A percentile compares a stretch with the other conserved stretches of the same genome.
Evolutionary conservation across 2,888 invertebrate species (phyloP).

Genomic region (Odontocolon sp.): DNA sequence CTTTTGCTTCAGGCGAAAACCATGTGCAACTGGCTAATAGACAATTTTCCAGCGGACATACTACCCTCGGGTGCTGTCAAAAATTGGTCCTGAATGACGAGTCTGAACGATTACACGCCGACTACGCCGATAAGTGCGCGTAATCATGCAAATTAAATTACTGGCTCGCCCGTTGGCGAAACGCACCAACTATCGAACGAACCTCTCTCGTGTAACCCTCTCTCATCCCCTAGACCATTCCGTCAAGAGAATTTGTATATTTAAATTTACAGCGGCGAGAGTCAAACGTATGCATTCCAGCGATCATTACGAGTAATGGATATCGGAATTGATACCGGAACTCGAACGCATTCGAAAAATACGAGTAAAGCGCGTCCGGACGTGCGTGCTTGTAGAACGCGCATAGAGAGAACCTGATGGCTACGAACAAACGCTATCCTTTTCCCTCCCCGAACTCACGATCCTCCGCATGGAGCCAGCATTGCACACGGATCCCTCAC

Average conservation of each 20-base stretch:
- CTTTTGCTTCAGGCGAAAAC: background rate
- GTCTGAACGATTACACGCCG: slow-evolving; percentile 63
- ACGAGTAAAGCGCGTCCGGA: slow-evolving; percentile 26
- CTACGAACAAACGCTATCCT: slow-evolving; percentile 34
- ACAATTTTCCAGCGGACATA: slow-evolving; percentile 48
- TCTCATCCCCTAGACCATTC: background rate
- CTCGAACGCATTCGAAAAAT: slow-evolving; percentile 51
- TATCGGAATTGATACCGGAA: slow-evolving; percentile 62
- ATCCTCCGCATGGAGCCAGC: slow-evolving; percentile 45
- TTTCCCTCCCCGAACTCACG: slow-evolving; percentile 32
- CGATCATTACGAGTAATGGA: slow-evolving; percentile 65
- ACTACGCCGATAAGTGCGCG: slow-evolving; percentile 63
- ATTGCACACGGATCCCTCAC: slow-evolving; percentile 44
- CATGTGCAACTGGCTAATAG: background rate
- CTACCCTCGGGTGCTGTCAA: slow-evolving; percentile 47
- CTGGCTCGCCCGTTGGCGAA: slow-evolving; percentile 41
- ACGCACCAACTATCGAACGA: background rate
- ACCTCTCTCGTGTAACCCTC: slow-evolving; percentile 7
- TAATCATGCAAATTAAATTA: slow-evolving; percentile 67
- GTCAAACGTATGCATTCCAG: slow-evolving; percentile 61
- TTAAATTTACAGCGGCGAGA: slow-evolving; percentile 55
- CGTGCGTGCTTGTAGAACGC: slow-evolving; percentile 44
- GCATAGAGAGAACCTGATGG: slow-evolving; percentile 26
- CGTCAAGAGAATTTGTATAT: slow-evolving; percentile 57
- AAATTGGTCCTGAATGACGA: slow-evolving; percentile 60